Base-by-base conservation (phyloP, 2,797 vertebrate species). In the Enteromius fasciolatus region DNA sequence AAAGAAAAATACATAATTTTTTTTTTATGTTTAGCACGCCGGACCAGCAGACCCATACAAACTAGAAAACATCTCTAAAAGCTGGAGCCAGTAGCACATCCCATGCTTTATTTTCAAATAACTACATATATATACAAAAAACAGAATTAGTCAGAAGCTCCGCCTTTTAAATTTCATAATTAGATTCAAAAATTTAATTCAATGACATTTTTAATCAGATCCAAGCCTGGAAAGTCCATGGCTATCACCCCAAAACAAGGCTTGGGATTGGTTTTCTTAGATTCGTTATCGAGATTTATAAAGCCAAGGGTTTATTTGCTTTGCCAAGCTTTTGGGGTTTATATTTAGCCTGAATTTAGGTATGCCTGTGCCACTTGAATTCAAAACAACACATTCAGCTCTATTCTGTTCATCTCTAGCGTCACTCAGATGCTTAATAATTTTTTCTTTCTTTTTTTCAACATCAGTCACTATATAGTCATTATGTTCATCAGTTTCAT, bases 171-270 rank as follows among this genome's bases (percentile, higher is more conserved):
- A 23, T 23, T 23, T 57, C 8, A 57, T 57, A 23, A 57, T 57
- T 11, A 57, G 20, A 57, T 20, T 10, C 20, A n/a, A 8, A 57
- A 57, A 84, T 92, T 93, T 25, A 91, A 69, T 17, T 73, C 64
- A 18, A 89, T 87, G 11, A 92, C 25, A 14, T 80, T 89, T 76
- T 91, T 88, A 69, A 93, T 90, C 77, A 93, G 91, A 64, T 91
- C 87, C 36, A 92, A 2, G 31, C 90, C 89, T 5, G 92, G 92
- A 83, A 89, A 92, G 80, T 93, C 91, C 90, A 90, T 92, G 72
- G 92, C 90, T 63, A 92, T 83, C 70, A 92, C 69, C 9, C 90
- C 92, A 39, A 92, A 89, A 86, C 91, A 90, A 1, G 86, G 77
- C 41, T 75, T 83, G 69, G 84, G 87, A 0, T 87, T 82, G 15